Percentiles rank a stretch among this genome's conserved stretches.
Evolutionary conservation across 2,113 vertebrate genomes (phyloP).

Genomic region (Hippolais icterina): DNA sequence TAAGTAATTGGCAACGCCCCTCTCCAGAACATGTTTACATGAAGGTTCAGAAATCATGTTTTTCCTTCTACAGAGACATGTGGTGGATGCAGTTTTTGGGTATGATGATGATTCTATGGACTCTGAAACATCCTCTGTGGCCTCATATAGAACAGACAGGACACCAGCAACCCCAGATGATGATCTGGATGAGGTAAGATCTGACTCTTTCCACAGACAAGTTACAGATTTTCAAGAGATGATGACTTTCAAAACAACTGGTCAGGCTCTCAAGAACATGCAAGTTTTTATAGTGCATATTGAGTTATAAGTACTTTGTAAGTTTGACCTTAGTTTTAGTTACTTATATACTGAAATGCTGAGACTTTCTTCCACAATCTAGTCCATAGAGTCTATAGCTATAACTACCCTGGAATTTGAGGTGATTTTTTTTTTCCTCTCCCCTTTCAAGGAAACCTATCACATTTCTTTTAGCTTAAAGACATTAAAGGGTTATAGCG

Average conservation of each 20-base stretch:
- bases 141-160: slow-evolving; percentile 91
- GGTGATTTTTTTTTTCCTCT: not conserved
- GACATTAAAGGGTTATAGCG: not conserved
- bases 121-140: slow-evolving; percentile 94
- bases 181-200: slow-evolving; percentile 88
- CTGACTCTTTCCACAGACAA: not conserved
- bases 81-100: slow-evolving; percentile 92
- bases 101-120: slow-evolving; percentile 99
- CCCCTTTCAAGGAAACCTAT: not conserved
- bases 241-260: not conserved
- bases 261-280: not conserved
- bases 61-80: slow-evolving; percentile 81
- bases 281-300: not conserved
- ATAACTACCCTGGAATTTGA: not conserved
- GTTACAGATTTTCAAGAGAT: not conserved
- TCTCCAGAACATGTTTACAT: not conserved
- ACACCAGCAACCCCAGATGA: slow-evolving; percentile 97
- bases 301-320: not conserved
- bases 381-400: not conserved
- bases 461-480: not conserved
- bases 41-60: not conserved
- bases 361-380: not conserved
- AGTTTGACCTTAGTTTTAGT: not conserved
- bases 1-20: not conserved
- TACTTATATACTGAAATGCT: not conserved